A percentile compares a stretch with the other conserved stretches of the same genome.
Conservation (phyloP, 2,797 vertebrate genomes). For the Bryconaethiops microstoma region DNA sequence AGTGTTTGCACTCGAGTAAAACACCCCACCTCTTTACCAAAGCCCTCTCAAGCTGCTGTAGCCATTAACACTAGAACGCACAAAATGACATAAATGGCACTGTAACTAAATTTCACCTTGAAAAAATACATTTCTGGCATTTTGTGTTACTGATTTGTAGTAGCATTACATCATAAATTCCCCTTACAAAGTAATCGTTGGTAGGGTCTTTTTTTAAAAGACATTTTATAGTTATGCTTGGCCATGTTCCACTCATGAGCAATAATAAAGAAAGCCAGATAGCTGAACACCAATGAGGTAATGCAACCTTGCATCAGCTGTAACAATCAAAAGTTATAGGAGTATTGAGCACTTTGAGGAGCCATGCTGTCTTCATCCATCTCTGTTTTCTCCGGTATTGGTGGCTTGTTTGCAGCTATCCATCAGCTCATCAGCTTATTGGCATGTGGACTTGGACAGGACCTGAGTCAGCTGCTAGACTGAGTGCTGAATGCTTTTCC, state of each 20-base stretch:
- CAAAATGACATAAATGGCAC: not conserved
- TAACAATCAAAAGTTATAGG: conserved; percentile 15
- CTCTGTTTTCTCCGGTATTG: conserved; percentile 41
- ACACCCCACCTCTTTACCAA: not conserved
- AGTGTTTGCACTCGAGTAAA: not conserved
- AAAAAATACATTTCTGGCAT: not conserved
- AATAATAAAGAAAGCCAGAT: not conserved
- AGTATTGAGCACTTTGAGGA: conserved; percentile 24
- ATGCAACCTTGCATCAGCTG: conserved; percentile 7
- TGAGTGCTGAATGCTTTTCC: conserved; percentile 18
- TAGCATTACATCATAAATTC: not conserved
- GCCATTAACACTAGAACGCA: not conserved
- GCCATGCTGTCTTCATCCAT: conserved; percentile 23
- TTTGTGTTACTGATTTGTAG: not conserved
- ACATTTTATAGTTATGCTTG: not conserved
- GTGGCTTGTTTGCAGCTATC: conserved; percentile 49
- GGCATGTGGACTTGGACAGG: conserved; percentile 42
- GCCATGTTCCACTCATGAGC: not conserved
- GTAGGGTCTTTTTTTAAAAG: no score
- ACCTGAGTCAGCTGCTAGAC: conserved; percentile 54
- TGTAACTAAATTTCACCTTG: not conserved
- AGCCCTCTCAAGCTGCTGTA: not conserved
- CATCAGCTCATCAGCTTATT: conserved; percentile 50
- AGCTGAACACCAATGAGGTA: not conserved
- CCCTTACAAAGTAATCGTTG: no score